phyloP scores from a whole-genome alignment of 2,888 invertebrate genomes.

The Hirtodrosophila confusa region DNA sequence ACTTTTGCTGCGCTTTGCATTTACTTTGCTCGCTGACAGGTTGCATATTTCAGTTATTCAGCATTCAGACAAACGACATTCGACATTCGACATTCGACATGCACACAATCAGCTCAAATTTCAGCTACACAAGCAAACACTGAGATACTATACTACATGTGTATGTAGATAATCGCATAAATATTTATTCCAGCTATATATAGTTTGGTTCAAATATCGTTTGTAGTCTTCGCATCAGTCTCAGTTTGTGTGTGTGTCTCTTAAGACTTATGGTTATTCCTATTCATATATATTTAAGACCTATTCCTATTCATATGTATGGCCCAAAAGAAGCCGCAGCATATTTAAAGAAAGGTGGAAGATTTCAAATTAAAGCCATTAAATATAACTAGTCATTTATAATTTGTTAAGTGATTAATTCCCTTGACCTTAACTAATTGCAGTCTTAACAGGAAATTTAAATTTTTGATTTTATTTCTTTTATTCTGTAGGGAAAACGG shows the following conservation, averaged over 20 bases:
- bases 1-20: conserved; percentile 45
- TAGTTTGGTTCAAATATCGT: not conserved
- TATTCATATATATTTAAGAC: no score
- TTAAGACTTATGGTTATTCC: no score
- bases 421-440: no score
- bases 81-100: conserved; percentile 33
- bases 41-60: conserved; percentile 46
- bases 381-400: not conserved
- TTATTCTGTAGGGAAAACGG: no score
- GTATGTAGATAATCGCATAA: not conserved
- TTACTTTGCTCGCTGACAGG: conserved; percentile 21
- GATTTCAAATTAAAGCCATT: no score
- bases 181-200: not conserved
- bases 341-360: no score
- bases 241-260: not conserved
- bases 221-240: not conserved
- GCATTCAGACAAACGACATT: conserved; percentile 25
- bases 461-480: no score
- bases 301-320: no score
- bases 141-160: not conserved
- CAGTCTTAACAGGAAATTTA: no score
- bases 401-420: no score
- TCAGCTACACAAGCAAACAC: conserved; percentile 37
- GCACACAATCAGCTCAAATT: conserved; percentile 51
- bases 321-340: no score